Evolutionary conservation across 2,797 vertebrate species (phyloP).

Genomic region (Rhinella marina): DNA sequence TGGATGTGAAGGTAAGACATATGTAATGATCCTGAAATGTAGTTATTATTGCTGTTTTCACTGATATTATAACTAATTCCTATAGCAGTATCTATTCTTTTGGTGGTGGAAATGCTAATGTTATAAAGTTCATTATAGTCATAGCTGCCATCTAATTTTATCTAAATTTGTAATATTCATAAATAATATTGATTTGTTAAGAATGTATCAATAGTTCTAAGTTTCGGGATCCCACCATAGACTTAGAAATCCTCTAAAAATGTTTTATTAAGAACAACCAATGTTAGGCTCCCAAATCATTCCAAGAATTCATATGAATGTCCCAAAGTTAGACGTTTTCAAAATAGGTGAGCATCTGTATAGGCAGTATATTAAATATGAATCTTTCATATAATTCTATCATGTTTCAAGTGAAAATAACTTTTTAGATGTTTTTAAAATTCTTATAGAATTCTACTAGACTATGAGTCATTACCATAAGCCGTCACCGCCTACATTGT

Average conservation of each 20-base stretch:
- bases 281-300: not conserved
- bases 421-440: not conserved
- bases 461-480: conserved; percentile 58
- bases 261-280: not conserved
- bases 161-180: not conserved
- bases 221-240: not conserved
- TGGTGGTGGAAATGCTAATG: not conserved
- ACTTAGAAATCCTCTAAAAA: not conserved
- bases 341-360: not conserved
- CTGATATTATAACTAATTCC: not conserved
- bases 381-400: not conserved
- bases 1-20: conserved; percentile 71
- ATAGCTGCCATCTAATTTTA: not conserved
- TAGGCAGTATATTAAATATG: not conserved
- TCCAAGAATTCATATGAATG: not conserved
- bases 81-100: not conserved
- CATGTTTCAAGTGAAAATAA: not conserved
- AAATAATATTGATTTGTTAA: not conserved
- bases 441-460: conserved; percentile 57
- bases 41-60: not conserved
- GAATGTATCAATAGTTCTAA: not conserved
- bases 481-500: conserved; percentile 51
- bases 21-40: not conserved
- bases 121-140: not conserved
- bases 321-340: too few species aligned